Conservation (phyloP, 2,797 vertebrate species). For the Odontamblyopus lacepedii region DNA sequence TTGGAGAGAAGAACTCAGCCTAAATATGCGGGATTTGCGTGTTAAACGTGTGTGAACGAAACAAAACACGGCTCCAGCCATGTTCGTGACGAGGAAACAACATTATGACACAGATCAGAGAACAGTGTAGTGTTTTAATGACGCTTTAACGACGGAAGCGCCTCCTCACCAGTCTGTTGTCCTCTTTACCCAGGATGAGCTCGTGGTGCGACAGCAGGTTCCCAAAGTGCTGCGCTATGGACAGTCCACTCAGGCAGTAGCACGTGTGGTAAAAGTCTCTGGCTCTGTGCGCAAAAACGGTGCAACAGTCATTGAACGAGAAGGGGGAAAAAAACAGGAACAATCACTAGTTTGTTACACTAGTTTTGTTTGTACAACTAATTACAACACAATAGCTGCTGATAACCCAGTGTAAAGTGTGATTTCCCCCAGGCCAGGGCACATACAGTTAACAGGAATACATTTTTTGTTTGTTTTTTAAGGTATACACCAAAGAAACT, state of each 20-base stretch:
- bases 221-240: constrained; percentile 93
- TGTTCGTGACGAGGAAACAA: no score
- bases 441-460: not conserved
- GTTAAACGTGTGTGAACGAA: no score
- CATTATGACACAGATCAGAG: no score
- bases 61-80: no score
- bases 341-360: not conserved
- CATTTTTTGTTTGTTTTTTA: not conserved
- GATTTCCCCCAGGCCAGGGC: not conserved
- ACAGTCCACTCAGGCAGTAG: constrained; percentile 95
- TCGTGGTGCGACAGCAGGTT: constrained; percentile 86
- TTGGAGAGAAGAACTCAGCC: no score
- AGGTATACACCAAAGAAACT: not conserved
- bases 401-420: no score
- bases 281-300: constrained; percentile 73
- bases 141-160: not conserved
- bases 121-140: no score
- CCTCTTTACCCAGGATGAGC: constrained; percentile 83
- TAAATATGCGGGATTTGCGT: no score
- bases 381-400: no score
- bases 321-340: not conserved
- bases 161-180: constrained; percentile 89
- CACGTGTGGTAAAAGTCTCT: constrained; percentile 98
- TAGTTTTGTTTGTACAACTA: not conserved
- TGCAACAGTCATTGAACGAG: not conserved